Base-by-base conservation (phyloP, 2,113 vertebrate genomes). In the Rynchops niger region DNA sequence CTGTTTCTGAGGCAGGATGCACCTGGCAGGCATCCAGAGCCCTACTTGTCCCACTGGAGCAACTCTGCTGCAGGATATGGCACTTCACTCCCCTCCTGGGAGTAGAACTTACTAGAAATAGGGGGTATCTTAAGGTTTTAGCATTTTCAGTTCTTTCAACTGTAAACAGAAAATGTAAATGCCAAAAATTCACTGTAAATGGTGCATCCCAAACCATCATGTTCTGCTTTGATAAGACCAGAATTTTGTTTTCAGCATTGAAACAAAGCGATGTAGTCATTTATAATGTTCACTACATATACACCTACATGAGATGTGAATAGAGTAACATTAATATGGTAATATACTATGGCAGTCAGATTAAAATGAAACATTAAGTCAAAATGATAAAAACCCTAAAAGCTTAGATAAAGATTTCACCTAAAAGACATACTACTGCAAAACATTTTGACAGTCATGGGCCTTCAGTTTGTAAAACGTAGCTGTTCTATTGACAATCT, bases 41-140 rank as follows among this genome's bases (percentile, higher is more conserved):
- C 63, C 45, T 18, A 1, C 74, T 25, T 71, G 34, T 71, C 29
- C 71, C 30, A 12, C 65, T 30, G 34, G 32, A 56, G 42, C 36
- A 62, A 5, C 38, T 69, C 25, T 55, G 56, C 61, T 3, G 4
- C 47, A 56, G 62, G 30, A 9, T 67, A 3, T 27, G 76, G 40
- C 14, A 23, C 42, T 77, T 30, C 43, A 25, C 42, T 81, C 52
- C 32, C 25, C 30, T 78, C 36, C 49, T 82, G 73, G 29, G 40
- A 84, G 42, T 38, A 91, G 23, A 71, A 62, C n/a, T 79, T 80
- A 61, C 6, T 52, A 63, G 59, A 89, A 91, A 82, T 47, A 10
- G 22, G 15, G 52, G 4, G 2, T 59, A 45, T 65, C 9, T 53
- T 25, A 73, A 36, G 0, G 0, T 71, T 82, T 86, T 76, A 59